Evolutionary conservation across 2,888 invertebrate genomes (phyloP), one percentile per base, ranked within the genome.

Genomic region (Zaprionus bogoriensis): DNA sequence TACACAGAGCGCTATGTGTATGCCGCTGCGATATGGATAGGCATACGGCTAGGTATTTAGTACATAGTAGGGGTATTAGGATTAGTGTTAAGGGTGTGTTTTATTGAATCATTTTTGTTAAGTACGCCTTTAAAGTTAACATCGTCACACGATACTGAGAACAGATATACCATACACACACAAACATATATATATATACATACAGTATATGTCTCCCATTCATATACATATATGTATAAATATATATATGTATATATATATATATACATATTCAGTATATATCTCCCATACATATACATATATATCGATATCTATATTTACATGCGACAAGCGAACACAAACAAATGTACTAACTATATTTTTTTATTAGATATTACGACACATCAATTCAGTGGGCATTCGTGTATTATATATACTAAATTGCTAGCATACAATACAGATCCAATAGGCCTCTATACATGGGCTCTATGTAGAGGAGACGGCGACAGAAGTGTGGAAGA

Each of bases 351-450:
- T 58, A n/a, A 36, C 27, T 58, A 48, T 48, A 57, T 66, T 54
- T 66, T 69, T 73, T 77, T 69, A 77, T 67, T 81, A 46, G 41
- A 77, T 41, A 64, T 75, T 74, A 77, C 28, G 42, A 51, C 57
- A 77, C 61, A 64, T 61, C 17, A 38, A 51, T 12, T 59, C 41
- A 60, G 45, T 64, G 58, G 62, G 63, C 62, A 79, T 78, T 79
- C 68, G 80, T 71, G 80, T 83, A 82, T 85, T 85, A 75, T 86
- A 71, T 64, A 85, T 82, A 86, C 81, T 68, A 86, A 86, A 83
- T 80, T 79, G 77, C 80, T 76, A 81, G 54, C 23, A 50, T 42
- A 61, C 17, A 57, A n/a, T 38, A 38, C 42, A 47, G 36, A 48
- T 27, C 50, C 22, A 30, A 54, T 12, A 54, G 10, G 10, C 20